Base-by-base conservation (phyloP, 2,888 invertebrate species). In the Rhamnusium bicolor region DNA sequence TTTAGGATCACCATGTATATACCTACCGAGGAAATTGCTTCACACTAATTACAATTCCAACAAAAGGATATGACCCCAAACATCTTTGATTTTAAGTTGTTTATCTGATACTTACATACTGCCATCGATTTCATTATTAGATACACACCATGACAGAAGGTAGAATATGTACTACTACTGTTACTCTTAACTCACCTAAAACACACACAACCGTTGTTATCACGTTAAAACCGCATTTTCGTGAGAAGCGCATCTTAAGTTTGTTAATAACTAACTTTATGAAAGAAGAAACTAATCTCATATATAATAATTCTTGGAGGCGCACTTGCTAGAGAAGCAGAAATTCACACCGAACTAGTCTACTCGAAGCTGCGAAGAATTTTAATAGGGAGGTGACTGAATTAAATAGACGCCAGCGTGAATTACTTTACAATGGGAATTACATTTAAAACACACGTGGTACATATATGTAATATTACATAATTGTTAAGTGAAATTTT, bases 351-450 rank as follows among this genome's bases (percentile, higher is more conserved):
- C 16, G 53, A 53, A 67, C 67, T 46, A 47, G 19, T 19, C 19
- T 40, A 40, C 24, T 51, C 65, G n/a, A 56, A 54, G 56, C 61
- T 24, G 51, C 63, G 53, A 66, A 66, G 73, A 69, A 73, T 69
- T 73, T 72, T 62, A 61, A 69, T 65, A 56, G 72, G n/a, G 32
- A 65, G 68, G 60, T 73, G 65, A 69, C 58, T 60, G 69, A 69
- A 73, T 73, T 65, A 73, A 73, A 24, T 68, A 72, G 72, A 69
- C 72, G 68, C 72, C 63, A 68, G 63, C 58, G 40, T 56, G 49
- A 66, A 53, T 61, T 71, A 27, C 32, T 71, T 56, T 46, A 67
- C 49, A 54, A 47, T 24, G 29, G 46, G 56, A 56, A 56, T 27
- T 19, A 19, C 24, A 46, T 29, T 67, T 67, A 12, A 24, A 67